Evolutionary conservation across 2,797 vertebrate species (phyloP), one percentile per base, ranked within the genome.

Genomic region (Tragopan temminckii): DNA sequence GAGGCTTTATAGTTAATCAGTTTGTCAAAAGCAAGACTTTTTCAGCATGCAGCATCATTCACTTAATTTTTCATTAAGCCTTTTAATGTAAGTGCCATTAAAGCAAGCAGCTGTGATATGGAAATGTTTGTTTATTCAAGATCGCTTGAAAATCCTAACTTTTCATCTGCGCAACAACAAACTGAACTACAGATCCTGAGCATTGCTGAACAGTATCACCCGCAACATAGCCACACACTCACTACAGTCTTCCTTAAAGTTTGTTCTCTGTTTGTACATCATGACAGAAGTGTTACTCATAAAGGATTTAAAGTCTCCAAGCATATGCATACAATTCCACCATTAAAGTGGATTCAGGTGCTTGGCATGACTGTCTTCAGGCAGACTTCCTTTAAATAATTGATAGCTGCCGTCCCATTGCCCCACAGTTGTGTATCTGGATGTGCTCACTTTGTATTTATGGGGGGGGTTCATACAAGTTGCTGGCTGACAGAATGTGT

Each of bases 291-390:
- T 93, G 94, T 71, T 97, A 94, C 96, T 97, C 97, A 94, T 97
- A 98, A 98, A 98, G 96, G 91, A 97, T 87, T 96, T 98, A 90
- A 97, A 97, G 94, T 98, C 95, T 81, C 81, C 62, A 50, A 97
- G 94, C 97, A 97, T 75, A 89, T 96, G 98, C 97, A 95, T 98
- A 97, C 90, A 97, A 97, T 98, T 98, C 88, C 96, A 98, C 97
- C 97, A 97, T 98, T 98, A 98, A 98, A 98, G 96, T 95, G 72
- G 97, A 98, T 97, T 99, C 98, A 98, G 98, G 97, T 98, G 98
- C 97, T 97, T 97, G 97, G 95, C 97, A 90, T 96, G 58, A 82
- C 94, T 94, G 93, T 97, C 95, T 98, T 91, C 67, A 96, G 97
- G 96, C 93, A 86, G 96, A 97, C 90, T 96, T 97, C 95, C 90